Evolutionary conservation across 2,113 vertebrate genomes (phyloP).

Genomic region (Calidris pygmaea): DNA sequence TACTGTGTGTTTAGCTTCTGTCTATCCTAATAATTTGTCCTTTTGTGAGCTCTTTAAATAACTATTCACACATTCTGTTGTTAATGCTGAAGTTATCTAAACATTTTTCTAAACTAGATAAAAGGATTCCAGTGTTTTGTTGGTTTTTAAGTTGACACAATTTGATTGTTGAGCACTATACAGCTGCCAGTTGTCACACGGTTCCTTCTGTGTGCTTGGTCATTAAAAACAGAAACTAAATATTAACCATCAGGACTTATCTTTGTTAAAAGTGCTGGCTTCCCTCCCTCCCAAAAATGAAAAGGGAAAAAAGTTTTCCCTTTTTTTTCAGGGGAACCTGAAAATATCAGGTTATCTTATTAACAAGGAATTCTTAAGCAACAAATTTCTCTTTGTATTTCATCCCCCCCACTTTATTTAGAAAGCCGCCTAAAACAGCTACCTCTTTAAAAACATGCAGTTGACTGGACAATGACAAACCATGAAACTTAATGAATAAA

Average conservation of each 20-base stretch:
- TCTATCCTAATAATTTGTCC: not conserved
- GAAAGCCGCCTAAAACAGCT: not conserved
- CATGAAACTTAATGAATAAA: not conserved
- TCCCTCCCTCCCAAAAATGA: not conserved
- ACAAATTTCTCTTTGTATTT: not conserved
- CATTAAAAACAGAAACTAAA: not conserved
- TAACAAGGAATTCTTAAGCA: not conserved
- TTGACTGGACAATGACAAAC: not conserved
- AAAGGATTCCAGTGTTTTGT: not conserved
- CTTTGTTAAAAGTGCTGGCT: not conserved
- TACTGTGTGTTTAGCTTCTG: not conserved
- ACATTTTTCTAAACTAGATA: not conserved
- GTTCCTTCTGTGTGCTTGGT: not conserved
- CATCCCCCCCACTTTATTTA: accelerated
- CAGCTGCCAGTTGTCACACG: not conserved
- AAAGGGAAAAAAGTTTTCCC: not conserved
- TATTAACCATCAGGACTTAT: not conserved
- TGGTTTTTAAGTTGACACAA: not conserved
- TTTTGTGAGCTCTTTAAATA: not conserved
- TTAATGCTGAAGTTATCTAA: not conserved
- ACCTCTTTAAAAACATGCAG: not conserved
- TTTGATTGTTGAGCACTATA: not conserved
- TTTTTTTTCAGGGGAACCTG: not conserved
- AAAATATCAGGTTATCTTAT: not conserved
- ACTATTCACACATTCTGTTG: not conserved